Conservation (phyloP, 2,113 vertebrate species). For the Protomyctophum bolini region DNA sequence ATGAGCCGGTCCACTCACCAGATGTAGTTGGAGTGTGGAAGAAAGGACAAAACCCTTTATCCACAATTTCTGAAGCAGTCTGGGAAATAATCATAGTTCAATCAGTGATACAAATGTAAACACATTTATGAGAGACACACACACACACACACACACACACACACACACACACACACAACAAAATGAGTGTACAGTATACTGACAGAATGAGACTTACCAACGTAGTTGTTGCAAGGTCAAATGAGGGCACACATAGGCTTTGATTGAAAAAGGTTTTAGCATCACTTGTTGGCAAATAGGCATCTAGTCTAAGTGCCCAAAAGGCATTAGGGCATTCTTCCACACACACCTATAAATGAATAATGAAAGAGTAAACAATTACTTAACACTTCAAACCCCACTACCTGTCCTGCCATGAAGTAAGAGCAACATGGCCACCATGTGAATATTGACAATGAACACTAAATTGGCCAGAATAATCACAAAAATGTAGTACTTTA, state of each 20-base stretch:
- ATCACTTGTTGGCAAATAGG: rapidly evolving
- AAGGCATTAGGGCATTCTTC: constrained; percentile 64
- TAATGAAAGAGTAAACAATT: not conserved
- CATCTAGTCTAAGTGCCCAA: rapidly evolving
- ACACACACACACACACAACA: no score
- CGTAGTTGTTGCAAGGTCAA: constrained; percentile 40
- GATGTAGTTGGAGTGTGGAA: constrained; percentile 76
- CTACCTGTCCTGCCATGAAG: no score
- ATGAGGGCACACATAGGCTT: constrained; percentile 73
- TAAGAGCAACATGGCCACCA: no score
- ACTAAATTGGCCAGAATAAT: no score
- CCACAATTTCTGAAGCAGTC: constrained; percentile 64
- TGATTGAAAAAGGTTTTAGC: constrained; percentile 43
- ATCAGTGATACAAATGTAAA: not conserved
- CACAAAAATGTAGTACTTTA: no score
- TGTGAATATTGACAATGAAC: no score
- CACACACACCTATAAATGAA: constrained; percentile 82
- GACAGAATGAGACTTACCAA: constrained; percentile 61
- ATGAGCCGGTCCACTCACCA: constrained; percentile 66
- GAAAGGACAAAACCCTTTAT: constrained; percentile 78
- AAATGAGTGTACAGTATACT: no score
- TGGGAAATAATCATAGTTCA: constrained; percentile 44
- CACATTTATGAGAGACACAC: no score
- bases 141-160: no score
- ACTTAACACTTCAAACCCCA: no score